phyloP scores from a whole-genome alignment of 2,888 invertebrate genomes.

The Tenthredo amoena region DNA sequence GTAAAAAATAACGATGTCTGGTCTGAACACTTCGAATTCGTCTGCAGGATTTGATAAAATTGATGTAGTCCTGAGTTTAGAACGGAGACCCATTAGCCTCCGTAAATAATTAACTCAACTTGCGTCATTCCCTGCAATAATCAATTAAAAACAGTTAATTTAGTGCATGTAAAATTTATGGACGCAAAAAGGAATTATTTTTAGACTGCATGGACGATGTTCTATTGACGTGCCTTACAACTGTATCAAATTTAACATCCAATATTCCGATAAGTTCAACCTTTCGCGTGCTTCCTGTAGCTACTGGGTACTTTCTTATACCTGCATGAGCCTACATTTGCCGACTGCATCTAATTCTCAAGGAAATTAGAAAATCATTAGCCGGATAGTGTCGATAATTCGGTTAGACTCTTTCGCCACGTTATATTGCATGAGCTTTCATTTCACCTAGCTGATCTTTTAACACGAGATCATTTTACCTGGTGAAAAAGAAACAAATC shows the following conservation, averaged over 20 bases:
- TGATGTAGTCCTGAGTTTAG: neutral
- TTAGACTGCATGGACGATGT: slow-evolving; percentile 24
- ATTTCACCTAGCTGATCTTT: neutral
- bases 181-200: neutral
- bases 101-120: neutral
- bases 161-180: neutral
- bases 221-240: slow-evolving; percentile 16
- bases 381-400: slow-evolving; percentile 22
- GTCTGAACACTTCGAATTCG: neutral
- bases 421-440: slow-evolving; percentile 14
- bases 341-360: neutral
- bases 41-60: neutral
- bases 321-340: neutral
- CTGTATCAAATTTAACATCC: slow-evolving; percentile 49
- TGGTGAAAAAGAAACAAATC: neutral
- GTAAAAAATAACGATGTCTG: neutral
- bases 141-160: slow-evolving; percentile 15
- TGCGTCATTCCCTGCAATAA: neutral
- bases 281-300: slow-evolving; percentile 3
- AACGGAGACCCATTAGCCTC: neutral
- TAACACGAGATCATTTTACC: neutral
- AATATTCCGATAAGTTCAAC: slow-evolving; percentile 28
- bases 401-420: slow-evolving; percentile 2
- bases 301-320: neutral
- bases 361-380: slow-evolving; percentile 19